These are phyloP conservation scores for Drosophila eugracilis DNA, from an alignment of 1,140 invertebrate genomes.

Conservation along the genomic window DNA sequence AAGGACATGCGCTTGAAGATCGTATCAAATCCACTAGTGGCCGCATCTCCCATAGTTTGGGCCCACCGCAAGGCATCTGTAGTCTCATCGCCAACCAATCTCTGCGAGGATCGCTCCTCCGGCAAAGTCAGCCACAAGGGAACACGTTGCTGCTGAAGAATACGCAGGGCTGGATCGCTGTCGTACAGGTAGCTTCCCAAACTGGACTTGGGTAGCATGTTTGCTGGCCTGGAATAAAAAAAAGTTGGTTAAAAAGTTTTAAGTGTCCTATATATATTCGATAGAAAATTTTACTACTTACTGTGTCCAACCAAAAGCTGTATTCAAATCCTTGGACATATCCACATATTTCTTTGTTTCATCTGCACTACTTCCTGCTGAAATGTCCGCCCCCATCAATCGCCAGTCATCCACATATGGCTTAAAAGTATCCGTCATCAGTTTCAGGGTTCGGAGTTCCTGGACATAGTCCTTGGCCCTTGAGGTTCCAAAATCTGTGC, in stretches of 20 bases:
- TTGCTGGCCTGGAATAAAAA: conserved; percentile 38
- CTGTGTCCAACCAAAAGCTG: conserved; percentile 80
- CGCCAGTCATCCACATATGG: conserved; percentile 72
- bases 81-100: conserved; percentile 55
- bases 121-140: conserved; percentile 78
- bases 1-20: conserved; percentile 70
- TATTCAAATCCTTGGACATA: conserved; percentile 71
- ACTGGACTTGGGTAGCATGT: conserved; percentile 62
- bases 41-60: conserved; percentile 80
- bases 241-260: background rate
- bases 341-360: conserved; percentile 77
- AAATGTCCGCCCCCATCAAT: conserved; percentile 79
- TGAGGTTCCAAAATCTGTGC: conserved; percentile 74
- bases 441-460: conserved; percentile 72
- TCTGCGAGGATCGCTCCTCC: conserved; percentile 41
- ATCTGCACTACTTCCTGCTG: conserved; percentile 73
- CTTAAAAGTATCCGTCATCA: conserved; percentile 78
- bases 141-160: conserved; percentile 58
- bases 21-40: conserved; percentile 75
- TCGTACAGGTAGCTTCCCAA: conserved; percentile 71
- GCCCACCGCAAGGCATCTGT: conserved; percentile 77
- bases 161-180: conserved; percentile 68
- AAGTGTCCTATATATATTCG: background rate
- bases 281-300: conserved; percentile 38
- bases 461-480: conserved; percentile 73